Percentiles rank a stretch among this genome's conserved stretches.
phyloP scores from a whole-genome alignment of 2,113 vertebrate species.

The Xyrauchen texanus region DNA sequence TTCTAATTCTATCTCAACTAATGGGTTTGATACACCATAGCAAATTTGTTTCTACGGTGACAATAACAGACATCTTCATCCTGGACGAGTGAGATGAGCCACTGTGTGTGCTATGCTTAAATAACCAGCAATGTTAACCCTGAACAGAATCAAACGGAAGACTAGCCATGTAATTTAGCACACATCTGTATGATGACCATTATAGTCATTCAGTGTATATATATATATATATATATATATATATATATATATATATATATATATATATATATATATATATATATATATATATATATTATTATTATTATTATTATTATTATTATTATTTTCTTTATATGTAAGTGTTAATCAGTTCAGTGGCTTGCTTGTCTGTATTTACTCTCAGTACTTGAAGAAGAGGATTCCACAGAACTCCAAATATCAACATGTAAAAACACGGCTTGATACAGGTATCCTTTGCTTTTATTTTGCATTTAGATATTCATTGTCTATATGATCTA shows the following conservation, averaged over 20 bases:
- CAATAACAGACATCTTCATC: too few species aligned
- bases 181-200: too few species aligned
- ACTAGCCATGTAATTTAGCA: neutral
- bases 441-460: slow-evolving; percentile 85
- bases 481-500: neutral
- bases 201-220: neutral
- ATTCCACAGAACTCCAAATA: slow-evolving; percentile 89
- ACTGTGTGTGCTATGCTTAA: too few species aligned
- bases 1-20: neutral
- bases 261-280: too few species aligned
- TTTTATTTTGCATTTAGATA: neutral
- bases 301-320: too few species aligned
- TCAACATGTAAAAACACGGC: slow-evolving; percentile 83
- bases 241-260: too few species aligned
- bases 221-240: too few species aligned
- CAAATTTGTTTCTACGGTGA: neutral
- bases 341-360: neutral
- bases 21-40: neutral
- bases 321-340: too few species aligned
- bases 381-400: slow-evolving; percentile 84
- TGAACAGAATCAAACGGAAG: too few species aligned
- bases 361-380: slow-evolving; percentile 10
- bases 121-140: too few species aligned
- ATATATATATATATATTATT: too few species aligned
- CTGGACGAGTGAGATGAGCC: too few species aligned